Base-by-base conservation (phyloP, 1,140 invertebrate genomes). In the Procambarus clarkii region DNA sequence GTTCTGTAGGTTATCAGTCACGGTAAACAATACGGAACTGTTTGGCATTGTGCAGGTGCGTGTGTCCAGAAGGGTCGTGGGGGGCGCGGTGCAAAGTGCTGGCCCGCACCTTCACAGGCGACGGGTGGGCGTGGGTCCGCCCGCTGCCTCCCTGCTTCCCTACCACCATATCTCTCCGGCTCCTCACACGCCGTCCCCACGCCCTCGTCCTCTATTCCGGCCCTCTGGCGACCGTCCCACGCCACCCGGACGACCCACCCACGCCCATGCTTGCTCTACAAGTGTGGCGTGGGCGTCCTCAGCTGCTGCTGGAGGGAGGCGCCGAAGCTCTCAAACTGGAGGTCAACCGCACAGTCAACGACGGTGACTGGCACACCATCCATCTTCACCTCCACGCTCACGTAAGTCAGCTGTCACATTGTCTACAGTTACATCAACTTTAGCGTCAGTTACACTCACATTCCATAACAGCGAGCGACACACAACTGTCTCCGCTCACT, bases 121-220 rank as follows among this genome's bases (percentile, higher is more conserved):
- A 58, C 8, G 87, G 79, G n/a, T 88, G 87, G 87, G 78, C 79
- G 21, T 88, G 87, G 87, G 78, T 88, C 3, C 58, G 45, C 18
- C 64, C 87, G 2, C 78, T 81, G 21, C 87, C 78, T 45, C 79
- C 60, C 44, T 88, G 87, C 21, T 60, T 88, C 21, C 87, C 87
- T n/a, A 74, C 78, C 64, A 88, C 87, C 13, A 71, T 88, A 45
- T 81, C 78, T 54, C 44, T 88, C 18, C 34, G 64, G 18, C 78
- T 88, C 60, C 87, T 88, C 78, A 88, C 87, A 11, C 87, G 79
- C 78, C 79, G 50, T 60, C 78, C 60, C 4, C 78, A 88, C 46
- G 79, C 87, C 13, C 87, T 88, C n/a, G 15, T 88, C 15, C 87
- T 88, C 24, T 88, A 88, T 45, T 69, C 87, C 9, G 87, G 87